Conservation (phyloP, 2,113 vertebrate species). For the Anhinga anhinga region DNA sequence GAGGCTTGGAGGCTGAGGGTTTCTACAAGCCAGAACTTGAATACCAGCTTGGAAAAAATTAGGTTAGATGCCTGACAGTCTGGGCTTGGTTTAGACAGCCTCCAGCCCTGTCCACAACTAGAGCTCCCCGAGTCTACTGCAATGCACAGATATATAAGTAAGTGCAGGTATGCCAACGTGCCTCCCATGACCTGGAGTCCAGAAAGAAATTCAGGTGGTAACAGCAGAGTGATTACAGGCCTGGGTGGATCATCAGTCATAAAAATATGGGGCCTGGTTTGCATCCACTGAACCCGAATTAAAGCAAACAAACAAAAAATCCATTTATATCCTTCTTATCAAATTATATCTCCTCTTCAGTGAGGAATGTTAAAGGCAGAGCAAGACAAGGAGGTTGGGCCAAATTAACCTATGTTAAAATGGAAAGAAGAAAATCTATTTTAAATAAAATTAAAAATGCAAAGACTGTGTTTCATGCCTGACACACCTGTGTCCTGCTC, state of each 20-base stretch:
- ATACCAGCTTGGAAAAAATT: background rate
- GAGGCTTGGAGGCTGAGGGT: background rate
- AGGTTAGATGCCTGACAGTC: background rate
- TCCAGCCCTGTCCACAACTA: background rate
- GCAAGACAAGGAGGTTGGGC: background rate
- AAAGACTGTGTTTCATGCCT: background rate
- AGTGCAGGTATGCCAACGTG: background rate
- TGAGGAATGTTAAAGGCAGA: background rate
- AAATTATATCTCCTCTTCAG: background rate
- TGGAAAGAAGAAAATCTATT: background rate
- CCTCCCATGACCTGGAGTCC: background rate
- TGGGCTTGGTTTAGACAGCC: background rate
- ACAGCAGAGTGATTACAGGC: background rate
- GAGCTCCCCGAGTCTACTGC: background rate
- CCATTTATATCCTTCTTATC: background rate
- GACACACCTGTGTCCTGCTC: background rate
- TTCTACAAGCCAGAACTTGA: conserved; percentile 35
- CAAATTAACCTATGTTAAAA: background rate
- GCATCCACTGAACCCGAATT: background rate
- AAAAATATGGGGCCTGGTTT: background rate
- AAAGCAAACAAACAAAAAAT: background rate
- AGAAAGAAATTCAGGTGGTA: background rate
- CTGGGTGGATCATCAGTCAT: background rate
- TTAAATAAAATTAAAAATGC: background rate
- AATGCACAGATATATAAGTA: background rate